phyloP scores from a whole-genome alignment of 2,113 vertebrate genomes.

The Ornithorhynchus anatinus region DNA sequence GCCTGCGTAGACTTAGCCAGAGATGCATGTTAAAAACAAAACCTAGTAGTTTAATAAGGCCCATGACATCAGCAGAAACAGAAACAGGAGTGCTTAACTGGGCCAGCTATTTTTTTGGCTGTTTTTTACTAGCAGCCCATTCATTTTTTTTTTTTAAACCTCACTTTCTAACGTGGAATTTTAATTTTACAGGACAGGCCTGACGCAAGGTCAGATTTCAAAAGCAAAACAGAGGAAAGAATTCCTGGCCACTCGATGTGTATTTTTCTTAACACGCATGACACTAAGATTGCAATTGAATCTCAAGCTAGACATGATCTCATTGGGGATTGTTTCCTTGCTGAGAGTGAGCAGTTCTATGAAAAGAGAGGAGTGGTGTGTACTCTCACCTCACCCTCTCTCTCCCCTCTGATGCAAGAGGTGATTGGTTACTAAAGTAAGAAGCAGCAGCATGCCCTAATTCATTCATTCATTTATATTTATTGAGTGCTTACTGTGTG shows the following conservation, averaged over 20 bases:
- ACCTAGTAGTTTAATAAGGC: neutral
- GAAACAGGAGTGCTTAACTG: neutral
- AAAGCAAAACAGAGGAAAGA: constrained; percentile 24
- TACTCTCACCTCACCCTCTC: accelerated
- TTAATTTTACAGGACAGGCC: neutral
- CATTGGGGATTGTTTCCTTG: neutral
- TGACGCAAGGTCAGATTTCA: constrained; percentile 9
- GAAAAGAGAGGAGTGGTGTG: accelerated
- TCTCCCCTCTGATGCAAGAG: neutral
- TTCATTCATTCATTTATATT: no score
- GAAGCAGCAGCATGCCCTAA: no score
- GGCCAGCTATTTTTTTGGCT: no score
- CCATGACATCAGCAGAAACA: neutral
- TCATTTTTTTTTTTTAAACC: neutral
- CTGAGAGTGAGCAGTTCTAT: neutral
- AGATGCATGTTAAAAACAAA: neutral
- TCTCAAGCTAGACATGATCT: constrained; percentile 35
- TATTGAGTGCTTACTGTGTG: no score
- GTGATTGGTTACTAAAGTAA: neutral
- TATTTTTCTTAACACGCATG: constrained; percentile 21
- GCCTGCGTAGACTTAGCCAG: neutral
- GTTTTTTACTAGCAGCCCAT: neutral
- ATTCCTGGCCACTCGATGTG: constrained; percentile 15
- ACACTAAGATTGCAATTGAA: constrained; percentile 9
- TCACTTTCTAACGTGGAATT: neutral